These are phyloP conservation scores for Hylia prasina DNA, from an alignment of 2,113 vertebrate species.

Conservation along the genomic window DNA sequence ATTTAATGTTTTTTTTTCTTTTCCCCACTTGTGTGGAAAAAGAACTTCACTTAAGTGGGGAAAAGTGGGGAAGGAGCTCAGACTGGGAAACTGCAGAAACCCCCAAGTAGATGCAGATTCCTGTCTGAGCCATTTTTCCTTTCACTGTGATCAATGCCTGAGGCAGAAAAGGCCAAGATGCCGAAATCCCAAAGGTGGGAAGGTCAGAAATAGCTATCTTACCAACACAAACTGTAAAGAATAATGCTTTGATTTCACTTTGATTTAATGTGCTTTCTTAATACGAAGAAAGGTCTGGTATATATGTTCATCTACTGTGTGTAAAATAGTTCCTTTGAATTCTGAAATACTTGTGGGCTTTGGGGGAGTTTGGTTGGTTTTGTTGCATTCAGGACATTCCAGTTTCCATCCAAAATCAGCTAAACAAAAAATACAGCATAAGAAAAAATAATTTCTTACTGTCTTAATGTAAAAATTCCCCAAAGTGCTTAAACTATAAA, in stretches of 20 bases:
- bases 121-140: not conserved
- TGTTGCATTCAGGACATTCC: conserved; percentile 3
- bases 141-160: not conserved
- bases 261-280: not conserved
- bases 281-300: not conserved
- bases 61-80: not conserved
- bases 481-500: not conserved
- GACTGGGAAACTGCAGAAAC: not conserved
- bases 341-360: not conserved
- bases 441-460: not conserved
- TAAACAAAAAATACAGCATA: not conserved
- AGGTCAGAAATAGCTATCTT: not conserved
- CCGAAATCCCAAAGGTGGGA: not conserved
- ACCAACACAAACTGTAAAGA: not conserved
- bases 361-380: not conserved
- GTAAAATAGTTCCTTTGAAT: not conserved
- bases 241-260: not conserved
- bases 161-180: not conserved
- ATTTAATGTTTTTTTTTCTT: not conserved
- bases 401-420: conserved; percentile 23
- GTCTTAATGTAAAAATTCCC: not conserved
- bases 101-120: not conserved
- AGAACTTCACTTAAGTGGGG: not conserved
- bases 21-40: not conserved
- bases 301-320: not conserved